Evolutionary conservation across 2,797 vertebrate species (phyloP), one percentile per base, ranked within the genome.

Genomic region (Microchirus variegatus): DNA sequence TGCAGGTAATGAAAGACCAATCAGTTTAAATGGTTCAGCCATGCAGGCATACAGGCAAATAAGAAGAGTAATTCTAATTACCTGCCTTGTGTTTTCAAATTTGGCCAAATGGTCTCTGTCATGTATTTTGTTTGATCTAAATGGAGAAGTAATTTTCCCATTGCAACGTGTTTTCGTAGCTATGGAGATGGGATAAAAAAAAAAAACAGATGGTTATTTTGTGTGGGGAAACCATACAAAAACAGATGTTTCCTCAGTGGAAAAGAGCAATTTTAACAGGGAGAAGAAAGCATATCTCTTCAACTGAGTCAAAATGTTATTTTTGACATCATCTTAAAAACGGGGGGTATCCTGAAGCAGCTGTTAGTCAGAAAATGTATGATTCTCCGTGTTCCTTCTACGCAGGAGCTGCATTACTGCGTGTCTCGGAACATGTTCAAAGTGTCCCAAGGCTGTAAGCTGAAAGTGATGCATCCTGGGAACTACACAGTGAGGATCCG

Each of bases 401-500:
- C 67, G 10, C 81, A 98, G 97, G 96, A 98, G 67, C 85, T 93
- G 43, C 94, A 93, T 50, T 89, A 90, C 59, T 99, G 97, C 0
- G 95, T 99, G 9, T 98, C 97, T 14, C 93, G 96, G 14, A 96
- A 93, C 77, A 93, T 90, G 55, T 99, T 93, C 49, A 89, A 90
- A 49, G 55, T 42, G 3, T 91, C 93, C 3, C 81, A 59, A 0
- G 96, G 96, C 76, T 96, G 94, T 77, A 92, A 82, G 64, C 91
- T 99, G 31, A 93, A 93, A 0, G 94, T 95, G 11, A 93, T 96
- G 63, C 93, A 94, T 5, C 93, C 97, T 2, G 97, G 97, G 26
- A 99, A 99, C 80, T 99, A 99, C 90, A 96, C 95, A 0, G 94
- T 97, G 44, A 90, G 94, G 2, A 86, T 99, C 19, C 87, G 97